These are phyloP conservation scores for Cyphomyrus plagiostoma DNA, from an alignment of 2,113 vertebrate species.

Conservation along the genomic window DNA sequence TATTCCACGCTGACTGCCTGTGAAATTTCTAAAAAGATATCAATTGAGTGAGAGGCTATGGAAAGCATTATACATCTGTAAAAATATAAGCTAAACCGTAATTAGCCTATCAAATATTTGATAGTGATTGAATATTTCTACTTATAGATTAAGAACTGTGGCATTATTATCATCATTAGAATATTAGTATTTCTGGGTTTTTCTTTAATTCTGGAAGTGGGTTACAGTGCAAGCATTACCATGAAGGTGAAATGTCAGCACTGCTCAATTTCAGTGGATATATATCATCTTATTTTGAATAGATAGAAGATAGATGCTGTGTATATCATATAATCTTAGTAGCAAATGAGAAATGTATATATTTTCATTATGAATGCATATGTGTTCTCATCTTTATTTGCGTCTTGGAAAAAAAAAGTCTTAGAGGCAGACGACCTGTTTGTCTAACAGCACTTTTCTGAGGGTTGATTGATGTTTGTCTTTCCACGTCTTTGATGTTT, in stretches of 20 bases:
- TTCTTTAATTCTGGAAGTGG: background rate
- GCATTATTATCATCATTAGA: background rate
- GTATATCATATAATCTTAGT: background rate
- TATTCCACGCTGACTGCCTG: slow-evolving; percentile 36
- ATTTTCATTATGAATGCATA: background rate
- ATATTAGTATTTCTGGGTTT: background rate
- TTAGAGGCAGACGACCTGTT: background rate
- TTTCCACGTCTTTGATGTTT: slow-evolving; percentile 10
- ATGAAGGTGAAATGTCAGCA: background rate
- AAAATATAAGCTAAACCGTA: background rate
- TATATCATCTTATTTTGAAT: background rate
- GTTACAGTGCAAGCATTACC: background rate
- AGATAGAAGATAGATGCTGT: background rate
- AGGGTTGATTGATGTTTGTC: background rate
- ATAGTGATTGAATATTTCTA: background rate
- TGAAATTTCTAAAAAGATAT: background rate
- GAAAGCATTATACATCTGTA: background rate
- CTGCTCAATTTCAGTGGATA: background rate
- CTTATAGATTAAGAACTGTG: background rate
- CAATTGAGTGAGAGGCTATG: background rate
- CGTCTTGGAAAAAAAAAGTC: background rate
- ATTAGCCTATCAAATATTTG: background rate
- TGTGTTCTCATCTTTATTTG: background rate
- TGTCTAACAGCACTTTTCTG: background rate
- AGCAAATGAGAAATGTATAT: background rate